Conservation (phyloP, 2,113 vertebrate genomes). For the Scatophagus argus region DNA sequence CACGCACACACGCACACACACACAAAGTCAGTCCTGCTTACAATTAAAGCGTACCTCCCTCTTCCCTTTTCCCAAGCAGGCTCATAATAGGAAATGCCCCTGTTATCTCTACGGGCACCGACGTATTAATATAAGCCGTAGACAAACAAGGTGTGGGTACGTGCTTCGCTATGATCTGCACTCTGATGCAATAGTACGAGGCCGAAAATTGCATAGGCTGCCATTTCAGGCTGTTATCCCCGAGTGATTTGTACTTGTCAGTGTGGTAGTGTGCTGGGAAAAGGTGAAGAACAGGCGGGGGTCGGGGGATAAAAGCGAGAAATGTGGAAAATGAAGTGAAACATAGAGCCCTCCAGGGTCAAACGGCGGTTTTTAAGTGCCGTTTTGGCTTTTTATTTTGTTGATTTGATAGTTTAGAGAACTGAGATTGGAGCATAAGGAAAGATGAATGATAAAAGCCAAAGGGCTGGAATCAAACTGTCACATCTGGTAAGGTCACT, state of each 20-base stretch:
- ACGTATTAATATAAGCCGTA: slow-evolving; percentile 69
- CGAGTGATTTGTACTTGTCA: neutral
- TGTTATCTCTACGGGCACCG: slow-evolving; percentile 68
- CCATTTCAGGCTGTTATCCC: neutral
- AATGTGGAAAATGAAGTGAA: neutral
- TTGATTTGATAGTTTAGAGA: neutral
- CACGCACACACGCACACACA: slow-evolving; percentile 33
- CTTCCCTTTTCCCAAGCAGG: slow-evolving; percentile 70
- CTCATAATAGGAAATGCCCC: slow-evolving; percentile 75
- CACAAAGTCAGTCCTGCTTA: slow-evolving; percentile 38
- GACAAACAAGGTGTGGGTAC: slow-evolving; percentile 69
- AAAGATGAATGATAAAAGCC: too few species aligned
- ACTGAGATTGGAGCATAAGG: neutral
- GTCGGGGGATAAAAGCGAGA: neutral
- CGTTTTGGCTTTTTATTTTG: neutral
- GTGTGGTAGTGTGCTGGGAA: neutral
- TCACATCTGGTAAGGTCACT: neutral
- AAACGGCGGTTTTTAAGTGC: neutral
- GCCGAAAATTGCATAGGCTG: slow-evolving; percentile 8
- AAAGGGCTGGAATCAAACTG: neutral
- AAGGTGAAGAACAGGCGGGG: neutral
- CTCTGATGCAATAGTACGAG: slow-evolving; percentile 15
- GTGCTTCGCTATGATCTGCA: slow-evolving; percentile 32
- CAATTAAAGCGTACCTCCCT: slow-evolving; percentile 71
- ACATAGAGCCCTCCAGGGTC: neutral